These are phyloP conservation scores for Acleris emargana DNA, from an alignment of 2,888 invertebrate genomes.

Conservation along the genomic window DNA sequence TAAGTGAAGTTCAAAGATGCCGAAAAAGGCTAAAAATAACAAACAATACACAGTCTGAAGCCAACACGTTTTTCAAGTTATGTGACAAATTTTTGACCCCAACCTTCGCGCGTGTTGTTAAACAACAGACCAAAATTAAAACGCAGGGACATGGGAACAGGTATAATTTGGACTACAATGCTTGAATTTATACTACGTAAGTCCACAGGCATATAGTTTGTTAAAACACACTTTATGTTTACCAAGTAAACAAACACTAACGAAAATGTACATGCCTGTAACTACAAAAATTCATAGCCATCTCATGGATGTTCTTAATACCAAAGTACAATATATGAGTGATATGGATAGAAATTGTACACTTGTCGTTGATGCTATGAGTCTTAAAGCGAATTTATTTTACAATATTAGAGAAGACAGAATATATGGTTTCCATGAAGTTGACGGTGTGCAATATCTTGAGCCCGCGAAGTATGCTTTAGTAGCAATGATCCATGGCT, in stretches of 20 bases:
- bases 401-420: slow-evolving; percentile 33
- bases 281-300: neutral
- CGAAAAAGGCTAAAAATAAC: neutral
- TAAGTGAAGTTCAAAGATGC: slow-evolving; percentile 17
- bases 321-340: slow-evolving; percentile 7
- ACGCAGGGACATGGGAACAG: slow-evolving; percentile 18
- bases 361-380: slow-evolving; percentile 4
- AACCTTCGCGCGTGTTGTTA: slow-evolving; percentile 14
- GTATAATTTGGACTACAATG: slow-evolving; percentile 23
- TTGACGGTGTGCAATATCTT: slow-evolving; percentile 18
- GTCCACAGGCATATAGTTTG: slow-evolving; percentile 33
- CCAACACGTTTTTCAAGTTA: neutral
- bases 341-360: slow-evolving; percentile 15
- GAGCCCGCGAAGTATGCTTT: slow-evolving; percentile 7
- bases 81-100: slow-evolving; percentile 2
- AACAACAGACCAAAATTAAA: slow-evolving; percentile 28
- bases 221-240: slow-evolving; percentile 29
- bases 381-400: slow-evolving; percentile 22
- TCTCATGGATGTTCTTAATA: slow-evolving; percentile 2
- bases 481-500: slow-evolving; percentile 2
- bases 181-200: slow-evolving; percentile 34
- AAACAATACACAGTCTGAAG: neutral
- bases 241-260: slow-evolving; percentile 4
- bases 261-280: slow-evolving; percentile 1
- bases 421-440: slow-evolving; percentile 32